Evolutionary conservation across 2,113 vertebrate genomes (phyloP), one percentile per base, ranked within the genome.

Genomic region (Hirundichthys speculiger): DNA sequence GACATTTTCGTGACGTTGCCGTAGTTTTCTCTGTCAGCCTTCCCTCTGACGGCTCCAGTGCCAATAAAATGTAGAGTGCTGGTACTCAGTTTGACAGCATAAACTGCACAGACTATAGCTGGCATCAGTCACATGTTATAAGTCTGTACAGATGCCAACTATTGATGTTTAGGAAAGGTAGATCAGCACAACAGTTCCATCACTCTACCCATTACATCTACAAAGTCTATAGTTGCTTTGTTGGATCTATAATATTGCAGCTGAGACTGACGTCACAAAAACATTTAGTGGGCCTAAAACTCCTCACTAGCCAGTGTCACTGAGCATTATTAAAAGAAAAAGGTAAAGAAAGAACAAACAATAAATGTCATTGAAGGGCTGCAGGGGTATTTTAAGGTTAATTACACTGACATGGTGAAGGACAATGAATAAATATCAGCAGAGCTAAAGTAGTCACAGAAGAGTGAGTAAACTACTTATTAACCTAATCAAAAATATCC

Each of bases 191-290:
- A 42, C 25, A 22, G 19, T 41, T n/a, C 27, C 13, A 73, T 57
- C 48, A 50, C 34, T 69, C 55, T 20, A 14, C 22, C 18, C n/a
- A 43, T 57, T 39, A 70, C 19, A 45, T 41, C 59, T 41, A 25
- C 1, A 10, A 34, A 13, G 49, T 25, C 21, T 69, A 24, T 4
- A 21, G 14, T 57, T 71, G 40, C 72, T 46, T 11, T 38, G 46
- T 18, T 65, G 40, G 39, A 72, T 73, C 77, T 43, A 50, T 64
- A 46, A 30, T 59, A 54, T 81, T 40, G 60, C 65, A 67, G 45
- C 67, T 10, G 2, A n/a, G 20, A 43, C 22, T 25, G 63, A 71
- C 45, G 57, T 47, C 16, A 47, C 68, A 64, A 56, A 57, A 59
- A 55, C 0, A 10, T 16, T 69, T 38, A 49, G 2, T 22, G 53